Base-by-base conservation (phyloP, 92 coral and sea anemone genomes). In the Pocillopora meandrina region DNA sequence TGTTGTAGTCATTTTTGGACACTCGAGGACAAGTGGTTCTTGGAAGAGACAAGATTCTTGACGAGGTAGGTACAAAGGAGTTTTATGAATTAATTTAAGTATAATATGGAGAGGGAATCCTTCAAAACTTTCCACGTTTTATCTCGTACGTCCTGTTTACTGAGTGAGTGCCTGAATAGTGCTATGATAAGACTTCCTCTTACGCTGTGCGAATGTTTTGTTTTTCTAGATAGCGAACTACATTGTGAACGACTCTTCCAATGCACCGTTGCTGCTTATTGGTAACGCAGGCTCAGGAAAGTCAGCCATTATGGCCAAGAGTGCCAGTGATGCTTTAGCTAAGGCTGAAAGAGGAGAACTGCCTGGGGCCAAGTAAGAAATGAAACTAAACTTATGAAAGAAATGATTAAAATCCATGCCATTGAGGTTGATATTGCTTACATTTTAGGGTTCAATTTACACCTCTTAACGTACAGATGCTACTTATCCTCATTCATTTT, bases 221-320 rank as follows among this genome's bases (percentile, higher is more conserved):
- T 14, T 63, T 19, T 84, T 75, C 71, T 69, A 96, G 98, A 92
- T 97, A 65, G 89, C 90, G 19, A 85, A 80, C 79, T 94, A 97
- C 90, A 90, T 97, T 60, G 77, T 84, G 18, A 72, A 68, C 64
- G 96, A 91, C 83, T 82, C 70, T 13, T 57, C 86, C 69, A 84
- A 70, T 36, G 99, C 99, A 35, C 99, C 99, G 20, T 73, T 97
- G 90, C 82, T 97, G 82, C 84, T 97, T n/a, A 93, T 97, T 18
- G 99, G 99, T 47, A 92, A 82, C 76, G 99, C 99, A 31, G 99
- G 99, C 36, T 95, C 99, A 65, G 99, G 99, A 62, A 97, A 97
- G 82, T 97, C 99, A 0, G 99, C 99, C 2, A 93, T 97, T 74
- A 97, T 97, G 99, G 99, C 99, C n/a, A 87, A 95, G 58, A 87